Evolutionary conservation across 2,888 invertebrate species (phyloP), one percentile per base, ranked within the genome.

Genomic region (Villa cingulata): DNA sequence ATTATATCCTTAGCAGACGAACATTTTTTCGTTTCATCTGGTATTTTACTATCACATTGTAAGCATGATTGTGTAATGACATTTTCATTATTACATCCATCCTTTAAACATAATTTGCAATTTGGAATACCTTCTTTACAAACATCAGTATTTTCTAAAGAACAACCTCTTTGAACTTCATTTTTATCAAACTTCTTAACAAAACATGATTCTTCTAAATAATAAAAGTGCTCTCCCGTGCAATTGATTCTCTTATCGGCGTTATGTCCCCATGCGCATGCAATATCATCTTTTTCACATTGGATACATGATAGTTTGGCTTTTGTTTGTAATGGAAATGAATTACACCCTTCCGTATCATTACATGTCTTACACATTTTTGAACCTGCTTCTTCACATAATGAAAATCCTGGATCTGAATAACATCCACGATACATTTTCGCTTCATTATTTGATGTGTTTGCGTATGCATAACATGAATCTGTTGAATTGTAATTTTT

Each of bases 361-460:
- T 49, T 48, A 37, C 65, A 65, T 0, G 55, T 48, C 4, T 53
- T 54, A 40, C 65, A 65, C 3, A 46, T 54, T 0, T 47, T 23
- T 7, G 48, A 48, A 17, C 49, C 53, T 29, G 60, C 38, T 45
- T 62, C 52, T 43, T 61, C 62, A 38, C 60, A 48, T 12, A 34
- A 57, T 40, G 58, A 58, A 48, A 58, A 62, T 0, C 57, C 48
- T 0, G 57, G 48, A 51, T 64, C 55, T n/a, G 62, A 59, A n/a
- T 56, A 53, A 45, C 65, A 65, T 1, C 65, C 65, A 4, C 65
- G 58, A 23, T 59, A 52, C n/a, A 61, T 54, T 17, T 20, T 40
- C 18, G 56, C 4, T 16, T 6, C n/a, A 36, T 16, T 53, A 7
- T 51, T 23, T 16, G 51, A 50, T 1, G 32, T 16, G 42, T 59